Evolutionary conservation across 2,797 vertebrate genomes (phyloP).

Genomic region (Lepilemur ruficaudatus): DNA sequence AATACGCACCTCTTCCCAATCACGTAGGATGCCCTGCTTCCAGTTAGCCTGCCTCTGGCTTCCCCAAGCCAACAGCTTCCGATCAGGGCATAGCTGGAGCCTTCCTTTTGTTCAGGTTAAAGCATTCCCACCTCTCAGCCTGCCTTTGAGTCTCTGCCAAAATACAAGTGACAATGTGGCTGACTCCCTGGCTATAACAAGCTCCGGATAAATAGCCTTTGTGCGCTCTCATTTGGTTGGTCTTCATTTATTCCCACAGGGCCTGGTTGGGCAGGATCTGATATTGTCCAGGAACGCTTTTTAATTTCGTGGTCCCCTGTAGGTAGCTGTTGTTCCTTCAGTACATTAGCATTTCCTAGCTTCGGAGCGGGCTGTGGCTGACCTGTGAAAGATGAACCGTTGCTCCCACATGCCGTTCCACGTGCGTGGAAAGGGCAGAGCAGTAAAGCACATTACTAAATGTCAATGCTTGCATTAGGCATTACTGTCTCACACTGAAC

Average conservation of each 20-base stretch:
- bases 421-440: conserved; percentile 76
- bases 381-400: conserved; percentile 44
- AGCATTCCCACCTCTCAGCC: not conserved
- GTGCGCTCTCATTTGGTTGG: not conserved
- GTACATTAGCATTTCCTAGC: conserved; percentile 49
- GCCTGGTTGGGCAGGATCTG: not conserved
- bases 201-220: not conserved
- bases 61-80: not conserved
- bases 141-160: not conserved
- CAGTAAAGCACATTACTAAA: conserved; percentile 76
- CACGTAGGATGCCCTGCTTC: not conserved
- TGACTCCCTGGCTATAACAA: not conserved
- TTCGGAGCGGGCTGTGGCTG: conserved; percentile 44
- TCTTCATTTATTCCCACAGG: not conserved
- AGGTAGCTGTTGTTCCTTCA: not conserved
- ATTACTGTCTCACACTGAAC: conserved; percentile 56
- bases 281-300: not conserved
- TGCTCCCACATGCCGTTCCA: conserved; percentile 50
- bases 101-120: not conserved
- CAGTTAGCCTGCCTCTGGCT: not conserved
- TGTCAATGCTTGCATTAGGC: conserved; percentile 78
- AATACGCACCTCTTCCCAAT: not conserved
- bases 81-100: not conserved
- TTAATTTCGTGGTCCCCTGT: not conserved
- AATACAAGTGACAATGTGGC: not conserved